Evolutionary conservation across 2,113 vertebrate genomes (phyloP).

Genomic region (Suricata suricatta): DNA sequence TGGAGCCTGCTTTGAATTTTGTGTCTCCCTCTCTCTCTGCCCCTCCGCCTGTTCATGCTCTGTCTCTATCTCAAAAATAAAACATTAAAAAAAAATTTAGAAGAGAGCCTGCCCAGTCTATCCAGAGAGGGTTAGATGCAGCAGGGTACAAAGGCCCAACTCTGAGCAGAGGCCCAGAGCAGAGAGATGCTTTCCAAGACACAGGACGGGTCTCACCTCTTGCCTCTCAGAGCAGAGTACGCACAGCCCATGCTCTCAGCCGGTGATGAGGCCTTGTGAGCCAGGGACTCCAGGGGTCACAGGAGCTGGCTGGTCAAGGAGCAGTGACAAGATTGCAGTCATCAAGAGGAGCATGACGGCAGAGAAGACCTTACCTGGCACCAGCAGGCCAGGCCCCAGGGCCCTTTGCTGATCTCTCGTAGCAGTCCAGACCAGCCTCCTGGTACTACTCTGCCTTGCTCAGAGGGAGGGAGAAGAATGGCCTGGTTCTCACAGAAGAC

Average conservation of each 20-base stretch:
- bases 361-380: background rate
- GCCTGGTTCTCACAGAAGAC: constrained; percentile 42
- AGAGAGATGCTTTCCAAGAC: background rate
- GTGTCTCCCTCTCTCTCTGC: too few species aligned
- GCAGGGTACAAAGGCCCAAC: background rate
- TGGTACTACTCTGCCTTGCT: background rate
- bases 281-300: background rate
- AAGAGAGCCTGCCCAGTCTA: background rate
- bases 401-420: background rate
- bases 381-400: background rate
- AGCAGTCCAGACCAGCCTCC: background rate
- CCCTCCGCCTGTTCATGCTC: too few species aligned
- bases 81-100: background rate
- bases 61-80: too few species aligned
- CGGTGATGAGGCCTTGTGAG: background rate
- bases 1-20: too few species aligned
- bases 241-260: background rate
- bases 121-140: background rate
- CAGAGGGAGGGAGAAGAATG: background rate
- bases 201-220: background rate
- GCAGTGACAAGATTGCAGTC: background rate
- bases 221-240: background rate
- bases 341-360: background rate
- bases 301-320: background rate
- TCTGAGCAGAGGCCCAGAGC: background rate